Evolutionary conservation across 2,797 vertebrate genomes (phyloP).

Genomic region (Sternotherus odoratus): DNA sequence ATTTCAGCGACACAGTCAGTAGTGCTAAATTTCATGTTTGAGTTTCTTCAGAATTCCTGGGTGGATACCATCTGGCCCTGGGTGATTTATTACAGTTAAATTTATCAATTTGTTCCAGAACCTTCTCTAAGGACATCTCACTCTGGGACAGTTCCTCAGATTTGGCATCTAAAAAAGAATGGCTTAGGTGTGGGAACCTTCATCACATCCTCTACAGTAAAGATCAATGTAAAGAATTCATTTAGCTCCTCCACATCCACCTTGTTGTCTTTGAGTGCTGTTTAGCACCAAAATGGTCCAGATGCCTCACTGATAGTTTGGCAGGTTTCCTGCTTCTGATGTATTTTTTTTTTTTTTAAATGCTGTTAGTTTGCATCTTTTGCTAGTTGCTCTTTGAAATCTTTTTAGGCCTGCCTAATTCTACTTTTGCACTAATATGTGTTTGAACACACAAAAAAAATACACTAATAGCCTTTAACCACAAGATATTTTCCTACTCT

Average conservation of each 20-base stretch:
- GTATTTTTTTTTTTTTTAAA: too few species aligned
- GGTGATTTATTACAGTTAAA: neutral
- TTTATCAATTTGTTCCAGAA: too few species aligned
- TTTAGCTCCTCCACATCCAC: neutral
- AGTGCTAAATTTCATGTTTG: neutral
- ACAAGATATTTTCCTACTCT: neutral
- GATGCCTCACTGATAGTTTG: neutral
- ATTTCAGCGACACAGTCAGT: neutral
- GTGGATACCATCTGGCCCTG: neutral
- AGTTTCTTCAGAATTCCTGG: neutral
- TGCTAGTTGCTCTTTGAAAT: neutral
- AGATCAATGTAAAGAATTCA: neutral
- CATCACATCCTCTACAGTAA: neutral
- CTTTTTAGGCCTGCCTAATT: neutral
- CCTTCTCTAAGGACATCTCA: too few species aligned
- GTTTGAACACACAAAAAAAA: neutral
- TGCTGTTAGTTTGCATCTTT: neutral
- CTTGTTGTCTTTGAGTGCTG: neutral
- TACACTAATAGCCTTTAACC: neutral
- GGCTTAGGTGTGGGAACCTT: neutral
- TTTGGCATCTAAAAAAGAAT: neutral
- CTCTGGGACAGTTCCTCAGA: too few species aligned
- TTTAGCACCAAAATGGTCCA: neutral
- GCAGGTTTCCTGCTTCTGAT: neutral
- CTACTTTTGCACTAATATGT: neutral